Evolutionary conservation across 2,888 invertebrate genomes (phyloP).

Genomic region (Empis stercorea): DNA sequence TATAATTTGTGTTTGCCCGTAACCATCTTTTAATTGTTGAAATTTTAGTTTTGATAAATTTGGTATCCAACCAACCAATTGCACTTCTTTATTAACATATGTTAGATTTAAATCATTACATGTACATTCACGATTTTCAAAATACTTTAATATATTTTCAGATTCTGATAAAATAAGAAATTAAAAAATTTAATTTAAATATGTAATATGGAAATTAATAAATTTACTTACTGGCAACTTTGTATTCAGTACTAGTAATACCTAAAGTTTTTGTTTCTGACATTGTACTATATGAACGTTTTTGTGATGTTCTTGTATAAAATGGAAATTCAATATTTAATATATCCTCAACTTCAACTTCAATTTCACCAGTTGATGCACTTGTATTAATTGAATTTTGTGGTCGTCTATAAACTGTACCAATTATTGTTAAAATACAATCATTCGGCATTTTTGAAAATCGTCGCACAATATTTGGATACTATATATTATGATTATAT

Average conservation of each 20-base stretch:
- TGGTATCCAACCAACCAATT: conserved; percentile 36
- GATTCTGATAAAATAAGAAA: conserved; percentile 18
- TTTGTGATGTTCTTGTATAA: conserved; percentile 20
- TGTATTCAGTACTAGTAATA: conserved; percentile 37
- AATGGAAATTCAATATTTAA: conserved; percentile 21
- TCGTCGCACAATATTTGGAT: conserved; percentile 32
- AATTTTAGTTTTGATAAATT: conserved; percentile 30
- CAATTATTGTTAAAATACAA: conserved; percentile 32
- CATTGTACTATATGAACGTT: conserved; percentile 33
- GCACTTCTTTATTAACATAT: conserved; percentile 29
- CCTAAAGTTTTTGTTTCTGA: conserved; percentile 20
- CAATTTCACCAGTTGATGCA: conserved; percentile 36
- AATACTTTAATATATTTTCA: conserved; percentile 34
- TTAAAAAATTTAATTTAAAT: background rate
- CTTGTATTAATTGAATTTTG: conserved; percentile 31
- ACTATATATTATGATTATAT: too few species aligned
- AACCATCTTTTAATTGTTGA: conserved; percentile 36
- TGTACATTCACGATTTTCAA: conserved; percentile 35
- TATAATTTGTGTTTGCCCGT: conserved; percentile 36
- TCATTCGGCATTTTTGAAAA: conserved; percentile 36
- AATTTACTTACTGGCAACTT: conserved; percentile 30
- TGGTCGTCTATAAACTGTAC: conserved; percentile 30
- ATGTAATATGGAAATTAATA: background rate
- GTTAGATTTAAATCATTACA: conserved; percentile 33
- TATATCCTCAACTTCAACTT: conserved; percentile 35